Evolutionary conservation across 2,797 vertebrate species (phyloP), one percentile per base, ranked within the genome.

Genomic region (Oceanodroma leucorhoa): DNA sequence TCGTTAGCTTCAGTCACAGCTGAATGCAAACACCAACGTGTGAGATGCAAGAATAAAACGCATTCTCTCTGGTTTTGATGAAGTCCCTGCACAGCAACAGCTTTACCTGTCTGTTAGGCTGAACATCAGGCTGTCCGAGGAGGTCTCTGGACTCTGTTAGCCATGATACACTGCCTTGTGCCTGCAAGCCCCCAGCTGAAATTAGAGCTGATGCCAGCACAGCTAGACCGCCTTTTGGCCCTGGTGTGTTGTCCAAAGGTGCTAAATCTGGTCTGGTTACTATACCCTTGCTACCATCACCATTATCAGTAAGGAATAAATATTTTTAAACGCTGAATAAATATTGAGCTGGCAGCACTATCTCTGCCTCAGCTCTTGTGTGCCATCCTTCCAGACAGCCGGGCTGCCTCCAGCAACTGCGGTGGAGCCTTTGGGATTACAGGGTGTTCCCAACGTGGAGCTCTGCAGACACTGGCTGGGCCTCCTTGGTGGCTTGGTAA

Each of bases 401-500:
- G 17, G 48, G 29, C 30, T 69, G 67, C 51, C 89, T 83, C 69
- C 58, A 62, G 83, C 75, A 32, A 38, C 23, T 2, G 2, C 5
- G 0, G 57, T 3, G 11, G 76, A 93, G 96, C 89, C 60, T 5
- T n/a, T 21, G 82, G 92, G 80, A 65, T 61, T n/a, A 6, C 80
- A 82, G 94, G 58, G 73, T 87, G 83, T 89, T 94, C 93, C 93
- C 71, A 24, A 8, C 46, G 34, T 0, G 3, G 66, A 58, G 87
- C 78, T 65, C 40, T 80, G 90, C 65, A 64, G 77, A 67, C 41
- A 41, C 67, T 92, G 89, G 53, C 88, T 60, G 45, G 62, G 78
- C 84, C 87, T 92, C 73, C 86, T 65, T 7, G 73, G 93, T 91
- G 83, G 48, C 83, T 93, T 48, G 65, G 61, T n/a, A 71, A 73